Percentiles rank a stretch among this genome's conserved stretches.
Conservation (phyloP, 37 sponge, comb jelly and placozoan genomes). For the Bolinopsis microptera region DNA sequence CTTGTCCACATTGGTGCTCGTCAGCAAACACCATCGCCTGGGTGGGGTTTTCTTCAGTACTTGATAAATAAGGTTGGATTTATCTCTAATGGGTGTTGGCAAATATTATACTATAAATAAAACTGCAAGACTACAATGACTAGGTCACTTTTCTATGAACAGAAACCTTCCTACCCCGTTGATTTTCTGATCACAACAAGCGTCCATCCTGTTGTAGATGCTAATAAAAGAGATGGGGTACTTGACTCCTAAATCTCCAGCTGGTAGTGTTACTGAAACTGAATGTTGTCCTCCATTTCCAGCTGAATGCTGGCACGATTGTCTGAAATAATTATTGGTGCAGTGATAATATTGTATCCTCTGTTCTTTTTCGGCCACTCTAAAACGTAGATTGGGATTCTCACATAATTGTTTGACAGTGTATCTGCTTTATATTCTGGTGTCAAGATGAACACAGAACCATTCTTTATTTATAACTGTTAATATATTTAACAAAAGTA, state of each 20-base stretch:
- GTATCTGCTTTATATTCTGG: too few species aligned
- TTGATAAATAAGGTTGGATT: background rate
- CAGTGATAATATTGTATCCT: too few species aligned
- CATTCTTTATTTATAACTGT: too few species aligned
- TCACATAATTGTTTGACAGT: too few species aligned
- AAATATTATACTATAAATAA: background rate
- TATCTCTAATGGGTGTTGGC: background rate
- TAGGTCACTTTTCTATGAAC: too few species aligned
- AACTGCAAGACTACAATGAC: too few species aligned
- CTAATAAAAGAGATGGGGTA: background rate
- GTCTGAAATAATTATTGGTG: too few species aligned
- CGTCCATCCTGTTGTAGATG: background rate
- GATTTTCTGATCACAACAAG: background rate
- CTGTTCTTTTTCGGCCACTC: too few species aligned
- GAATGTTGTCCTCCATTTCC: background rate
- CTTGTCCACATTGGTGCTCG: slow-evolving; percentile 16
- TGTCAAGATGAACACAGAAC: too few species aligned
- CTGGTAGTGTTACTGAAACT: background rate
- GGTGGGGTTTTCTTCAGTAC: too few species aligned
- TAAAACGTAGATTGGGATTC: too few species aligned
- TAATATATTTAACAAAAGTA: too few species aligned
- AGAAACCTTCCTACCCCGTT: background rate
- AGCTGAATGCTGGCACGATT: background rate
- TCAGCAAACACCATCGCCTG: background rate
- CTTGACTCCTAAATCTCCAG: background rate